Base-by-base conservation (phyloP, 2,797 vertebrate species). In the Falco biarmicus region DNA sequence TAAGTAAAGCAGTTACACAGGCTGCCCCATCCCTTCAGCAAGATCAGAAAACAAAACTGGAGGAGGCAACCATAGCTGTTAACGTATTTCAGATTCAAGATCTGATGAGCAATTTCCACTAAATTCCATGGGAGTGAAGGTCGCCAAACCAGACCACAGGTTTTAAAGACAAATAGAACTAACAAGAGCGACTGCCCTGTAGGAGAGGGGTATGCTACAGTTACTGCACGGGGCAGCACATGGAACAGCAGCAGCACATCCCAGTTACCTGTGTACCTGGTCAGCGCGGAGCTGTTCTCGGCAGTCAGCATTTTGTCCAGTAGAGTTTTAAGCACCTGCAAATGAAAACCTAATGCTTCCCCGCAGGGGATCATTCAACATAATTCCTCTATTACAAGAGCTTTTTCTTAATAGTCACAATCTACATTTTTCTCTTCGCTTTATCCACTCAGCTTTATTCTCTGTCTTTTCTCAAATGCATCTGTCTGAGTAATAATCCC, bases 391-490 rank as follows among this genome's bases (percentile, higher is more conserved):
- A 13, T 68, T 87, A 47, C 13, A 80, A 87, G 15, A 92, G 16
- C n/a, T 92, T 73, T 73, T 63, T 16, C 56, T 84, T 92, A 66
- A 83, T 50, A 77, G 71, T 64, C 60, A 76, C 66, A 79, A 37
- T 14, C 19, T 75, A 57, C 37, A 19, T 92, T 74, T 84, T 74
- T 34, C 70, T 74, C 47, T 73, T 66, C 39, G 68, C 43, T 93
- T 79, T 73, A 91, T 54, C 71, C 74, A 66, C 86, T 92, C 80
- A 48, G 32, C 41, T 75, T 89, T 83, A 83, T 91, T 89, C 50
- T 39, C 21, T 41, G 28, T 71, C 81, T 84, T 90, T 83, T 34
- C 39, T 87, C 64, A 93, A 89, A 73, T 59, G 51, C 50, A 71
- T 75, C 50, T 75, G 65, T 54, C 41, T 4, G 13, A 93, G 37